Conservation (phyloP, 1,140 invertebrate genomes). For the Melanaphis sacchari region DNA sequence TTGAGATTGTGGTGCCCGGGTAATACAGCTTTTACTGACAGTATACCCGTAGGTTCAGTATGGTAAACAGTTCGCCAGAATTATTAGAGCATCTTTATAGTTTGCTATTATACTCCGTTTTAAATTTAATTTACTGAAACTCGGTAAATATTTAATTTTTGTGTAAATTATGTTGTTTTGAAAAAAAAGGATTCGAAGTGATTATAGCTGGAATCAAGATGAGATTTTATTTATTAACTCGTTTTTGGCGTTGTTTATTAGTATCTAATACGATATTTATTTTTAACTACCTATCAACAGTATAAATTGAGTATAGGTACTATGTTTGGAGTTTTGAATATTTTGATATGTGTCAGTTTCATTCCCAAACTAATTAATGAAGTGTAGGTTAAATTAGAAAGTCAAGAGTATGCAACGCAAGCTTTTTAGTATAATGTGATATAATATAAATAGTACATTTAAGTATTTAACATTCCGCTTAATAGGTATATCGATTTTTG, state of each 20-base stretch:
- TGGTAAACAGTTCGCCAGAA: background rate
- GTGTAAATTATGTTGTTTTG: background rate
- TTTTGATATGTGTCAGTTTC: slow-evolving; percentile 37
- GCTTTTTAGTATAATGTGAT: background rate
- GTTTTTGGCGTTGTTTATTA: background rate
- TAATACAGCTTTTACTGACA: background rate
- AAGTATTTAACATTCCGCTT: too few relatives aligned
- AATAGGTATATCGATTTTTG: background rate
- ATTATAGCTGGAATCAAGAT: background rate
- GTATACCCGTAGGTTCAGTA: background rate
- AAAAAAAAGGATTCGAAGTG: background rate
- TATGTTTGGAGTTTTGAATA: background rate
- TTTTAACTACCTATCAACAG: background rate
- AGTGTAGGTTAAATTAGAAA: background rate
- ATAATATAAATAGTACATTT: too few relatives aligned
- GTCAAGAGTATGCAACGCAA: background rate
- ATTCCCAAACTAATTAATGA: slow-evolving; percentile 13
- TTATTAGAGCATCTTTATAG: background rate
- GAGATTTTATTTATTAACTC: background rate
- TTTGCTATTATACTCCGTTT: background rate
- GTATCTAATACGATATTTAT: background rate
- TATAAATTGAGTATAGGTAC: background rate
- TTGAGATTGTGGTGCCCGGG: too few relatives aligned
- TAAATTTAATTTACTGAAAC: background rate
- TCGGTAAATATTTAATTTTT: background rate